Conservation (phyloP, 2,113 vertebrate species). For the Apeltes quadracus region DNA sequence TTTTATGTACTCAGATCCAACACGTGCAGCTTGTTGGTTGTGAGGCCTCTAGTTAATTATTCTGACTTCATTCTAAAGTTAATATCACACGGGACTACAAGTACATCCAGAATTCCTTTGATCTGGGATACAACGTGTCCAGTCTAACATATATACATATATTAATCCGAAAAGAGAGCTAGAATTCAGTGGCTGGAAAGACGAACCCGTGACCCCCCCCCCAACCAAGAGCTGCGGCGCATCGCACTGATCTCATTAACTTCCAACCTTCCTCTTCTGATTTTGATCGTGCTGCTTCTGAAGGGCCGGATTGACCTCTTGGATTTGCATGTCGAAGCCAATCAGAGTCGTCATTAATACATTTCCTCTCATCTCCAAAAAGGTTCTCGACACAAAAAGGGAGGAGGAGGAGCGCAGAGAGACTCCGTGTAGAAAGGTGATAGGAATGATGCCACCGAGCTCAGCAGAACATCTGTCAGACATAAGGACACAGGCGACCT, state of each 20-base stretch:
- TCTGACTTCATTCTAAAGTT: neutral
- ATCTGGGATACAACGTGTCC: neutral
- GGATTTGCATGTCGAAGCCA: conserved; percentile 42
- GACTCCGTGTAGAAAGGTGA: too few species aligned
- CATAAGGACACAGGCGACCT: conserved; percentile 7
- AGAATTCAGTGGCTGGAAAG: conserved; percentile 2
- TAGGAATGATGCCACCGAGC: too few species aligned
- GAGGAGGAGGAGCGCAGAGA: neutral
- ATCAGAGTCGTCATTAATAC: conserved; percentile 53
- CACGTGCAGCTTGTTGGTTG: neutral
- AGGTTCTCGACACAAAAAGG: neutral
- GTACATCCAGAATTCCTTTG: neutral
- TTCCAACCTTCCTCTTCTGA: conserved; percentile 37
- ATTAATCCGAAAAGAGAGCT: neutral
- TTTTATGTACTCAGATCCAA: too few species aligned
- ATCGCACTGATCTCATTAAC: conserved; percentile 50
- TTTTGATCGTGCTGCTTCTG: conserved; percentile 24
- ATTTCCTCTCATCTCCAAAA: conserved; percentile 43
- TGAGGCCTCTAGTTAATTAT: neutral
- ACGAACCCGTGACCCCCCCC: conserved; percentile 10
- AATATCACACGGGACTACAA: neutral
- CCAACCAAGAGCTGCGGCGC: conserved; percentile 18
- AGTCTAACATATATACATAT: neutral
- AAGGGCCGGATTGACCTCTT: conserved; percentile 48
- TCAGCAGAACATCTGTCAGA: neutral